These are phyloP conservation scores for Dioctria linearis DNA, from an alignment of 2,888 invertebrate genomes.

Conservation along the genomic window DNA sequence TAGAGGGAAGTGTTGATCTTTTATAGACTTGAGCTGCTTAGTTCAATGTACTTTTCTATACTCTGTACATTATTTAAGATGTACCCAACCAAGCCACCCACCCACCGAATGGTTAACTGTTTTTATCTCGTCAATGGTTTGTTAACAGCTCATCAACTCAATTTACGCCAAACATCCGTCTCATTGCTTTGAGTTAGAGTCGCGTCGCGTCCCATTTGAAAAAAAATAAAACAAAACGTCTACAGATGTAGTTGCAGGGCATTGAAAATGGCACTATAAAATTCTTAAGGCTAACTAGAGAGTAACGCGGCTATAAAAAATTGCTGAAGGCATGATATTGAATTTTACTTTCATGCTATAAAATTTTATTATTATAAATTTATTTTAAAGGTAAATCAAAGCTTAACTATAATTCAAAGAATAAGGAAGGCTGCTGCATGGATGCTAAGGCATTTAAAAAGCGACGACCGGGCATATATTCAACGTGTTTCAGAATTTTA, in stretches of 20 bases:
- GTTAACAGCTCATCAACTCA: slow-evolving; percentile 24
- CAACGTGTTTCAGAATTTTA: no score
- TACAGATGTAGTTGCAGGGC: neutral
- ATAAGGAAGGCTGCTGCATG: no score
- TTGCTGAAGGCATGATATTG: neutral
- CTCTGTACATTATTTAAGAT: neutral
- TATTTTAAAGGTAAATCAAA: no score
- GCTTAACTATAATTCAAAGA: no score
- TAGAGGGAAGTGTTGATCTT: neutral
- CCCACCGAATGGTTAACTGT: neutral
- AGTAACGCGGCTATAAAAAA: neutral
- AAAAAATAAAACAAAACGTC: neutral
- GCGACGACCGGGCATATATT: no score
- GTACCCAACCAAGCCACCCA: neutral
- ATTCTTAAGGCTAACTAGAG: neutral
- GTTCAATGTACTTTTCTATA: slow-evolving; percentile 9
- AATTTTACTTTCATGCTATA: neutral
- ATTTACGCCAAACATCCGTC: slow-evolving; percentile 2
- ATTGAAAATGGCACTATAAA: neutral
- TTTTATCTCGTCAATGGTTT: neutral
- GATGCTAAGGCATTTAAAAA: no score
- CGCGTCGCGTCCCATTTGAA: neutral
- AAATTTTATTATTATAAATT: neutral
- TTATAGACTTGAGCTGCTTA: neutral
- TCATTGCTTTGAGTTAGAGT: neutral